These are phyloP conservation scores for Macroramphosus scolopax DNA, from an alignment of 2,797 vertebrate species.

Conservation along the genomic window DNA sequence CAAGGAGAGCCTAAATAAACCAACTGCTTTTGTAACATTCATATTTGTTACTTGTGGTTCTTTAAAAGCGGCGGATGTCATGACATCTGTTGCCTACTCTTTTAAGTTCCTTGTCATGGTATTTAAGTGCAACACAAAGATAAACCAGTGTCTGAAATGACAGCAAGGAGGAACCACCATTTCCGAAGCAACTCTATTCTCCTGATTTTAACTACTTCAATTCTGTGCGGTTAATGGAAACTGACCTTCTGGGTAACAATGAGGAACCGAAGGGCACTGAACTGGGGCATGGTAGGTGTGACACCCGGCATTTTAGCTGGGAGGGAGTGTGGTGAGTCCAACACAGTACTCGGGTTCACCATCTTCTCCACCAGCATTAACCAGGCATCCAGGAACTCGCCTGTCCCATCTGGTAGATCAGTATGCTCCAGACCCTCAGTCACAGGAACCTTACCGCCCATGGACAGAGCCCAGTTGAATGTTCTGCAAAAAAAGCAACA, in stretches of 20 bases:
- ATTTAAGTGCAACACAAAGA: too few relatives aligned
- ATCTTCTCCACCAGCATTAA: slow-evolving; percentile 98
- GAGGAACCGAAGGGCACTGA: slow-evolving; percentile 93
- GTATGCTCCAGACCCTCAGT: slow-evolving; percentile 91
- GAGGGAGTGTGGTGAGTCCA: slow-evolving; percentile 93
- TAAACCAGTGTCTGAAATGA: too few relatives aligned
- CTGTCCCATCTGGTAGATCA: slow-evolving; percentile 93
- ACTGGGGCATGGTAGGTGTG: slow-evolving; percentile 85
- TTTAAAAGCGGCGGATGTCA: too few relatives aligned
- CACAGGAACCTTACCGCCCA: slow-evolving; percentile 93
- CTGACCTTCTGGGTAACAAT: slow-evolving; percentile 95
- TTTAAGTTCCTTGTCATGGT: too few relatives aligned
- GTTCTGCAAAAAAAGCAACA: slow-evolving; percentile 83
- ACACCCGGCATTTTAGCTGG: slow-evolving; percentile 89
- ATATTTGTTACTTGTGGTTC: too few relatives aligned
- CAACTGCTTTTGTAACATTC: background rate
- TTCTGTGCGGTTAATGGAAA: background rate
- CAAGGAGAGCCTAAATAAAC: background rate
- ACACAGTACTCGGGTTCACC: slow-evolving; percentile 95
- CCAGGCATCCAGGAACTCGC: slow-evolving; percentile 96
- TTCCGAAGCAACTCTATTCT: too few relatives aligned
- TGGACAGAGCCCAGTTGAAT: slow-evolving; percentile 95
- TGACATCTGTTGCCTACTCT: too few relatives aligned
- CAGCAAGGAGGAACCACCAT: too few relatives aligned
- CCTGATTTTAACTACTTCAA: background rate